Percentiles rank a stretch among this genome's conserved stretches.
These are phyloP conservation scores for Acomys russatus DNA, from an alignment of 2,797 vertebrate species.

Conservation along the genomic window DNA sequence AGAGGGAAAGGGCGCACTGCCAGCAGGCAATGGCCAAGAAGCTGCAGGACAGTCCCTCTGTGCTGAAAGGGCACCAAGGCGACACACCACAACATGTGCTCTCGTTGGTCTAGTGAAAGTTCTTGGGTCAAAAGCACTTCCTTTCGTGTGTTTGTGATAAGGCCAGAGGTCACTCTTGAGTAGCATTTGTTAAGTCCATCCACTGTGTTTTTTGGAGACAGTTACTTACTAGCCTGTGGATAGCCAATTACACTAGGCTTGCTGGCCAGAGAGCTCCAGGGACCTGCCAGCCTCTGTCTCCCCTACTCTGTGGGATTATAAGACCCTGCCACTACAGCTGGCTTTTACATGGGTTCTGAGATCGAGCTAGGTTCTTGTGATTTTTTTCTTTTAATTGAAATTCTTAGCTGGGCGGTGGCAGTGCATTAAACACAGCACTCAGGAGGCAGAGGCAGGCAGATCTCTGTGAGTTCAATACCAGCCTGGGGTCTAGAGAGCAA, in stretches of 20 bases:
- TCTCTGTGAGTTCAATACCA: neutral
- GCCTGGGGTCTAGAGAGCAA: no score
- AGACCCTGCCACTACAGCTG: neutral
- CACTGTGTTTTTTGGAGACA: neutral
- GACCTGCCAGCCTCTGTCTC: neutral
- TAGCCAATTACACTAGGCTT: neutral
- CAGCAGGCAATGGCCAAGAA: neutral
- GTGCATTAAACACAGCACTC: neutral
- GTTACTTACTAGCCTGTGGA: neutral
- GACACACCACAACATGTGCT: no score
- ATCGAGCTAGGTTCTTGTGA: neutral
- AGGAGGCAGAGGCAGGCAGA: neutral
- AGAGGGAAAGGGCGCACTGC: neutral
- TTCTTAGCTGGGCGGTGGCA: neutral
- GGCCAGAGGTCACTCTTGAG: neutral
- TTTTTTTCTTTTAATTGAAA: neutral
- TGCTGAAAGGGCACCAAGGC: no score
- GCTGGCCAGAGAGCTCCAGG: neutral
- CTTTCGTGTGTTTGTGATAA: neutral
- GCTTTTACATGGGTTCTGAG: neutral
- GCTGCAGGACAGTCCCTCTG: neutral
- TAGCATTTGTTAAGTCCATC: neutral
- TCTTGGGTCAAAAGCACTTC: neutral
- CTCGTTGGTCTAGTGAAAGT: neutral
- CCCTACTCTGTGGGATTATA: neutral